Evolutionary conservation across 2,888 invertebrate genomes (phyloP), one percentile per base, ranked within the genome.

Genomic region (Branchipolynoe longqiensis): DNA sequence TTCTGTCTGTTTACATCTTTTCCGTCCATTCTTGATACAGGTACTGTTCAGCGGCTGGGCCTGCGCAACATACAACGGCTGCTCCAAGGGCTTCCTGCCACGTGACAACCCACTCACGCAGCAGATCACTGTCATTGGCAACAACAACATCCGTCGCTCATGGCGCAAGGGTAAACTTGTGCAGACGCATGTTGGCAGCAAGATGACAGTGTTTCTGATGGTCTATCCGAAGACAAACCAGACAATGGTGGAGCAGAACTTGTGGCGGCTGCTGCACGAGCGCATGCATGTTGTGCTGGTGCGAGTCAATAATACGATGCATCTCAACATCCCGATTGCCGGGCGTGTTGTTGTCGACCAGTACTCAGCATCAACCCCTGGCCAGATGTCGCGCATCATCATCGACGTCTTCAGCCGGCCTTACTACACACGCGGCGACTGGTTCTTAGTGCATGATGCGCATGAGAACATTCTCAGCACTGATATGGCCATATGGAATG

Each of bases 31-130:
- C n/a, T n/a, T n/a, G n/a, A n/a, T n/a, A n/a, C 31, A 64, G 31
- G 78, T 78, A 33, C 28, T 78, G 25, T 78, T 78, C 78, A 78
- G 78, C 28, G 78, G 78, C 4, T 78, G 78, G 78, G 78, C 54
- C 0, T 78, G 78, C 28, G 33, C 4, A 0, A 78, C 12, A 12
- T 78, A 78, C 41, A 28, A 78, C 1, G 78, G 48, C 18, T 78
- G 78, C 33, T 2, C 3, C 2, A 22, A 41, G 3, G 78, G 78
- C 48, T 78, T 48, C 48, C 14, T 78, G 12, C 78, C 78, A 3
- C 78, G 48, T 2, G 48, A 78, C 48, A 78, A 78, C 33, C 78
- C 78, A 31, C 78, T 78, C 1, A 48, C 41, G 8, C 78, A 78
- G 48, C 78, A 78, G 33, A 78, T 78, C 28, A 78, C 78, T 3